Base-by-base conservation (phyloP, 2,797 vertebrate species). In the Siniperca undulata region DNA sequence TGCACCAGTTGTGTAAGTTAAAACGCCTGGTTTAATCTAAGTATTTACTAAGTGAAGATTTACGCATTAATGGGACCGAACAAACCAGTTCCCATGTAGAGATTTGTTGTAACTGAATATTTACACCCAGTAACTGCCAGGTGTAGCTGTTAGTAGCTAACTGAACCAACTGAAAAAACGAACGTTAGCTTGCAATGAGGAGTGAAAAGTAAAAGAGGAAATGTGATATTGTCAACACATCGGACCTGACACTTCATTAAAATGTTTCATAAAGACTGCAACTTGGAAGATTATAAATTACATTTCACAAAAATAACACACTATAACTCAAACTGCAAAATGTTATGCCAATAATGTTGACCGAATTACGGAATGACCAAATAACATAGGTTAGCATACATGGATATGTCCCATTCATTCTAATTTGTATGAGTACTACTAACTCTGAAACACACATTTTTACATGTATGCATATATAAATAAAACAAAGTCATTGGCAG, bases 1-100 rank as follows among this genome's bases (percentile, higher is more conserved):
- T 69, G 48, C 67, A 72, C 22, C 69, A 65, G 72, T 52, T 24
- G 34, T 46, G 16, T 46, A 58, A 40, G 13, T 53, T 66, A 5
- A 48, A 46, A 66, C 53, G 58, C 13, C 13, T 27, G 24, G 40
- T 44, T 30, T 17, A 64, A 42, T 38, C 17, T 22, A 19, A 10
- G 38, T 64, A 3, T n/a, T 48, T 55, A 66, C 4, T 36, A 10
- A 78, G 7, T 55, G 59, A 44, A 58, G 48, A 65, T 58, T 30
- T 58, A 56, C 8, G 36, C 17, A 30, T 53, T 50, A 20, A 19
- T 50, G 16, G 6, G 46, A 44, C 42, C 42, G 12, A 44, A 13
- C 42, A 44, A 44, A 44, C 42, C 42, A 46, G 13, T 5, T 42
- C 42, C 13, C 12, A 42, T 42, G 11, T 42, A 42, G 42, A 42